phyloP scores from a whole-genome alignment of 2,113 vertebrate genomes.

The Sorex fumeus region DNA sequence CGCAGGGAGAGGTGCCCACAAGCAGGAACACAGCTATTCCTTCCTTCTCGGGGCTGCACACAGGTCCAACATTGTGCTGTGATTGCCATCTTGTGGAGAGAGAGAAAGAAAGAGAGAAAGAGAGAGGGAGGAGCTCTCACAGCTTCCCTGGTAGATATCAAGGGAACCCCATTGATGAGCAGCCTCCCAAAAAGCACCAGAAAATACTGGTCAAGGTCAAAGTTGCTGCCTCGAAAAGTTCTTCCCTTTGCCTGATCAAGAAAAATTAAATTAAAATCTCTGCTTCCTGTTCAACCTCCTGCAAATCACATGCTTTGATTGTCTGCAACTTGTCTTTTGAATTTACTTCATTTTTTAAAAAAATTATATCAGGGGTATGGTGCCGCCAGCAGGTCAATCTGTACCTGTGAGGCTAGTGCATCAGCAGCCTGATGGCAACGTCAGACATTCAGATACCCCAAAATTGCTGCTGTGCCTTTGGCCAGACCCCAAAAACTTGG shows the following conservation, averaged over 20 bases:
- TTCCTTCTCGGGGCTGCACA: not conserved
- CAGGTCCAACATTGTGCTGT: constrained; percentile 56
- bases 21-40: not conserved
- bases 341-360: constrained; percentile 24
- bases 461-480: too few species aligned
- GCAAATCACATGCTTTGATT: not conserved
- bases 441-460: too few species aligned
- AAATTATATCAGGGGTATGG: too few species aligned
- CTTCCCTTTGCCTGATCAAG: not conserved
- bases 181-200: not conserved
- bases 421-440: too few species aligned
- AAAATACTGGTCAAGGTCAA: not conserved
- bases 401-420: too few species aligned
- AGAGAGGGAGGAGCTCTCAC: too few species aligned
- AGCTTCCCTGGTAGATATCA: fast-evolving
- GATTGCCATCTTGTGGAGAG: constrained; percentile 89
- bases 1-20: constrained; percentile 13
- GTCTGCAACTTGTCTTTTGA: not conserved
- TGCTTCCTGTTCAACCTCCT: not conserved
- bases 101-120: not conserved
- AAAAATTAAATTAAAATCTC: not conserved
- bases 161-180: fast-evolving
- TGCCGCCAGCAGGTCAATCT: too few species aligned
- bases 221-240: not conserved
- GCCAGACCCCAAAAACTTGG: too few species aligned